Conservation (phyloP, 2,113 vertebrate genomes). For the Hippocampus abdominalis region DNA sequence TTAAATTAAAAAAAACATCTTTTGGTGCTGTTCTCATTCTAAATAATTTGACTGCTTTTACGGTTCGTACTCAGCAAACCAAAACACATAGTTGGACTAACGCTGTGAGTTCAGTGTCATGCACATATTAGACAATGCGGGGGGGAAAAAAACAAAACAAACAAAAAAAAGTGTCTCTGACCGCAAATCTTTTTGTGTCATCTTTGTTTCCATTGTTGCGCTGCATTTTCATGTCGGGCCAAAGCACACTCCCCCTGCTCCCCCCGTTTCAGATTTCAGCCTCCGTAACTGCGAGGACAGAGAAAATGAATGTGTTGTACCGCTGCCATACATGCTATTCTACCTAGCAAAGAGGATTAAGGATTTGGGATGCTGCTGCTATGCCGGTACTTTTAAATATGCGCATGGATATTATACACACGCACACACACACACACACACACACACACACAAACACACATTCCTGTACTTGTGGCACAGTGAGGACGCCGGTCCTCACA, state of each 20-base stretch:
- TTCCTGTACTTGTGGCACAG: too few species aligned
- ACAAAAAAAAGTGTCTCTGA: not conserved
- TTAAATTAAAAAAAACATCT: too few species aligned
- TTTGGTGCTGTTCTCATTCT: too few species aligned
- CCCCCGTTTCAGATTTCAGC: conserved; percentile 9
- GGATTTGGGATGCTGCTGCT: conserved; percentile 34
- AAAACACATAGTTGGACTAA: not conserved
- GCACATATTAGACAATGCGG: too few species aligned
- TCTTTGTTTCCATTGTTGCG: too few species aligned
- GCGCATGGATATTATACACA: conserved; percentile 27
- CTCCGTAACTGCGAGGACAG: conserved; percentile 23
- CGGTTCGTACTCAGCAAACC: too few species aligned
- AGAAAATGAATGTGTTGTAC: conserved; percentile 24
- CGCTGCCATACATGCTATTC: conserved; percentile 33
- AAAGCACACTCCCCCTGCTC: too few species aligned
- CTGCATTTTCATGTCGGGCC: not conserved
- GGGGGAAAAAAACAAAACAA: not conserved
- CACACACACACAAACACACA: too few species aligned
- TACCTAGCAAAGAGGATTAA: conserved; percentile 49
- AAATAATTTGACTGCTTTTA: too few species aligned
- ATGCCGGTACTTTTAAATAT: conserved; percentile 33
- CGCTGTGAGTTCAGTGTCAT: not conserved
- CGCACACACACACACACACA: too few species aligned
- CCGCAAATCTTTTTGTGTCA: not conserved
- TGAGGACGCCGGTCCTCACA: too few species aligned